Conservation (phyloP, 1,140 invertebrate species). For the Anoplophora glabripennis region DNA sequence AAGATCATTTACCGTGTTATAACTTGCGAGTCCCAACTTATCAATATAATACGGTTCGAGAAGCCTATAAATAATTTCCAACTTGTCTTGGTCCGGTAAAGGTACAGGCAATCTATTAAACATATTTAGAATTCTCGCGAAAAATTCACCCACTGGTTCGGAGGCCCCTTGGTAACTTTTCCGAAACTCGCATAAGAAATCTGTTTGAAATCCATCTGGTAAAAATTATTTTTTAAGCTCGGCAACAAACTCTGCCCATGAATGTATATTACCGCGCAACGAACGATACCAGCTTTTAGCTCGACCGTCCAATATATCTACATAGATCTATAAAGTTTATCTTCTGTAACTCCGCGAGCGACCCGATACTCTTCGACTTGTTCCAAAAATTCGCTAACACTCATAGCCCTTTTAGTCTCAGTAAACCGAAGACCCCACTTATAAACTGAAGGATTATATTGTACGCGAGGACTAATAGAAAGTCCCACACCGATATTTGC, state of each 20-base stretch:
- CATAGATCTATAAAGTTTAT: too few species aligned
- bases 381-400: too few species aligned
- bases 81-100: conserved; percentile 25
- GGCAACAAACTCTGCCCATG: conserved; percentile 28
- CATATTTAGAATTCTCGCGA: conserved; percentile 33
- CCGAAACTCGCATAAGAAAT: conserved; percentile 34
- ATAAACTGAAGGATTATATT: too few species aligned
- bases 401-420: too few species aligned
- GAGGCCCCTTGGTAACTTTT: conserved; percentile 34
- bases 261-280: background rate
- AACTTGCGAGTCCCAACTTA: background rate
- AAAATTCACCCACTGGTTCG: conserved; percentile 36
- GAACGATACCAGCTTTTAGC: background rate
- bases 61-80: conserved; percentile 35
- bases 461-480: background rate
- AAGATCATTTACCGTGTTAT: conserved; percentile 11
- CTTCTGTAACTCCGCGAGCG: too few species aligned
- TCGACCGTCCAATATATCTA: too few species aligned
- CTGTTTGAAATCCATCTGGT: conserved; percentile 32
- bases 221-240: conserved; percentile 33
- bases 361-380: too few species aligned
- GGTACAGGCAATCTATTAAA: conserved; percentile 33
- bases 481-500: too few species aligned
- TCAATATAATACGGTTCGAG: conserved; percentile 28
- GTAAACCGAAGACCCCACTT: too few species aligned